Percentiles rank a stretch among this genome's conserved stretches.
Evolutionary conservation across 30 jellyfish, hydroid and myxozoan genomes (phyloP).

Genomic region (Calvadosia cruxmelitensis): DNA sequence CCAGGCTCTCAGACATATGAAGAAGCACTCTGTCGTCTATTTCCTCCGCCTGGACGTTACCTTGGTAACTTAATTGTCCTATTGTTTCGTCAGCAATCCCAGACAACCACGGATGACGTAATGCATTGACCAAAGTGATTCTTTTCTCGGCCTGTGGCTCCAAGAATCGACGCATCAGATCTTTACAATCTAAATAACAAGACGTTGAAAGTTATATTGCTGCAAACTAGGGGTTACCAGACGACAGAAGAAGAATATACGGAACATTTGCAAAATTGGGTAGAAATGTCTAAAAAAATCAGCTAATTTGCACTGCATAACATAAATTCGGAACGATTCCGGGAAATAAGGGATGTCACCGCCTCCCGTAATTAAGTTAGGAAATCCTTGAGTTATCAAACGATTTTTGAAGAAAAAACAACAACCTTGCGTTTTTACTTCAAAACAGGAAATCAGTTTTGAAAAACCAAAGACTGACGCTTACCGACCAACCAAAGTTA

Average conservation of each 20-base stretch:
- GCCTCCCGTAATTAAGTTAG: neutral
- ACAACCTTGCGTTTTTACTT: too few relatives aligned
- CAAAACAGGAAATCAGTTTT: too few relatives aligned
- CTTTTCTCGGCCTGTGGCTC: constrained; percentile 88
- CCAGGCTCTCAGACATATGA: neutral
- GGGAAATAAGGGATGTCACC: neutral
- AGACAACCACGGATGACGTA: constrained; percentile 79
- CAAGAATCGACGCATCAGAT: constrained; percentile 59
- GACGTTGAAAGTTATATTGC: neutral
- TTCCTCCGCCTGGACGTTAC: neutral
- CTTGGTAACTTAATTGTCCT: neutral
- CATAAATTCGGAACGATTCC: too few relatives aligned
- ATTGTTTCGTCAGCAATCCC: neutral
- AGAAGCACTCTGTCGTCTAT: neutral
- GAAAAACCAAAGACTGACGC: too few relatives aligned
- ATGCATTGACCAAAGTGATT: constrained; percentile 64
- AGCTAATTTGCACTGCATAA: too few relatives aligned
- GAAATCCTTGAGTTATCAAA: neutral
- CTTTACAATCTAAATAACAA: constrained; percentile 49
- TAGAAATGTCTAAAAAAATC: too few relatives aligned
- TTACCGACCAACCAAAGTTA: too few relatives aligned
- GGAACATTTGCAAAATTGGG: too few relatives aligned
- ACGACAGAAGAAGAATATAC: neutral
- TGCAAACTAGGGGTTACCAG: too few relatives aligned
- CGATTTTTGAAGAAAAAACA: too few relatives aligned